Evolutionary conservation across 2,888 invertebrate genomes (phyloP).

Genomic region (Neria commutata): DNA sequence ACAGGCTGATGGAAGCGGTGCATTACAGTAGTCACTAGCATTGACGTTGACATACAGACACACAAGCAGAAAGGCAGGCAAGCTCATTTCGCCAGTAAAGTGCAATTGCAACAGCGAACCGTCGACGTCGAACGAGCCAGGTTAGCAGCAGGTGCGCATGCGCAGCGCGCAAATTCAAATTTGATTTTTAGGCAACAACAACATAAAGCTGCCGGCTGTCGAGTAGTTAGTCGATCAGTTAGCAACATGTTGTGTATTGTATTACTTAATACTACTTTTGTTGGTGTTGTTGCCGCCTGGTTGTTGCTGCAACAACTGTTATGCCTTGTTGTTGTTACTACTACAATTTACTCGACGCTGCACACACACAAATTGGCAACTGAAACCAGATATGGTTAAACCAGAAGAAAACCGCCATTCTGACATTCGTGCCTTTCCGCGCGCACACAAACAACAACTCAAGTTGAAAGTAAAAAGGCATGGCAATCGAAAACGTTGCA

Average conservation of each 20-base stretch:
- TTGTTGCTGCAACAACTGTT: background rate
- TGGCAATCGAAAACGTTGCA: too few relatives aligned
- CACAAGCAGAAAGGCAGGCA: background rate
- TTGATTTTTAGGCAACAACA: background rate
- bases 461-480: background rate
- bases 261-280: background rate
- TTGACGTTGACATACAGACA: too few relatives aligned
- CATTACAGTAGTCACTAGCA: too few relatives aligned
- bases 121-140: background rate
- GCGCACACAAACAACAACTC: too few relatives aligned
- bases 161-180: background rate
- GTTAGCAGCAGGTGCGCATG: background rate
- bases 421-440: background rate
- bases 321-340: background rate
- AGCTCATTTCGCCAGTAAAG: background rate
- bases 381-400: background rate
- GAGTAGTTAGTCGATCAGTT: background rate
- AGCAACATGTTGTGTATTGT: slow-evolving; percentile 17
- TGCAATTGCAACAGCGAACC: background rate
- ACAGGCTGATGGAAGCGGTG: too few relatives aligned
- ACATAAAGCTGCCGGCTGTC: background rate
- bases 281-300: background rate
- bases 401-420: background rate
- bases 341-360: background rate
- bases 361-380: too few relatives aligned